phyloP scores from a whole-genome alignment of 2,113 vertebrate species.

The Entelurus aequoreus region DNA sequence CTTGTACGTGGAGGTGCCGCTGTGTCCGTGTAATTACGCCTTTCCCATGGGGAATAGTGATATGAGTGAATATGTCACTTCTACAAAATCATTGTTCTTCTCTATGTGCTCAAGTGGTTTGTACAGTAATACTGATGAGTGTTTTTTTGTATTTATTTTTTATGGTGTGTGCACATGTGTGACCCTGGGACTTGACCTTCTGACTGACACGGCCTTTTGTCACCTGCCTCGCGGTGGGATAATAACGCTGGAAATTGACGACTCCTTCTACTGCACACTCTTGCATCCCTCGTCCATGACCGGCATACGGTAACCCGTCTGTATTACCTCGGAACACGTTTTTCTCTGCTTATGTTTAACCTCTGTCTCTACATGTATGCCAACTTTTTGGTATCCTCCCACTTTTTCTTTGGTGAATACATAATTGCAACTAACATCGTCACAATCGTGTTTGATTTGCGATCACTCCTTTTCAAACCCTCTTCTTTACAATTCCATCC shows the following conservation, averaged over 20 bases:
- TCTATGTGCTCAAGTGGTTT: not conserved
- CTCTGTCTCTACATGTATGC: slow-evolving; percentile 18
- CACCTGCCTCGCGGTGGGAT: slow-evolving; percentile 71
- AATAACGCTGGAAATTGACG: not conserved
- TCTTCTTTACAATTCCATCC: not conserved
- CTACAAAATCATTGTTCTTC: not conserved
- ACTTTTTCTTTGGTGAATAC: slow-evolving; percentile 31
- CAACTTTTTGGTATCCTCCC: slow-evolving; percentile 15
- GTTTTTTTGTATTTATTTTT: slow-evolving; percentile 79
- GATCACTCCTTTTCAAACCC: not conserved
- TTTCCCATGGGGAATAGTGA: no score
- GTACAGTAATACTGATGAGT: slow-evolving; percentile 91
- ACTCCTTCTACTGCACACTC: slow-evolving; percentile 67
- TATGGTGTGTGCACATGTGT: slow-evolving; percentile 76
- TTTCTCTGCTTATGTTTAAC: slow-evolving; percentile 15
- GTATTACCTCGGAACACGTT: slow-evolving; percentile 28
- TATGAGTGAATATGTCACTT: no score
- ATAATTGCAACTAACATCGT: not conserved
- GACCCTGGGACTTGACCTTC: slow-evolving; percentile 79
- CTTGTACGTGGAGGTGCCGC: no score
- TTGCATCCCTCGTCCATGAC: slow-evolving; percentile 54
- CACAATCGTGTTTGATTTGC: not conserved
- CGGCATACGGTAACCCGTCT: slow-evolving; percentile 60
- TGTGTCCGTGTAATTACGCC: no score
- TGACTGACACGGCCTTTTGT: slow-evolving; percentile 68